These are phyloP conservation scores for Acanthurus tractus DNA, from an alignment of 2,797 vertebrate species.

Conservation along the genomic window DNA sequence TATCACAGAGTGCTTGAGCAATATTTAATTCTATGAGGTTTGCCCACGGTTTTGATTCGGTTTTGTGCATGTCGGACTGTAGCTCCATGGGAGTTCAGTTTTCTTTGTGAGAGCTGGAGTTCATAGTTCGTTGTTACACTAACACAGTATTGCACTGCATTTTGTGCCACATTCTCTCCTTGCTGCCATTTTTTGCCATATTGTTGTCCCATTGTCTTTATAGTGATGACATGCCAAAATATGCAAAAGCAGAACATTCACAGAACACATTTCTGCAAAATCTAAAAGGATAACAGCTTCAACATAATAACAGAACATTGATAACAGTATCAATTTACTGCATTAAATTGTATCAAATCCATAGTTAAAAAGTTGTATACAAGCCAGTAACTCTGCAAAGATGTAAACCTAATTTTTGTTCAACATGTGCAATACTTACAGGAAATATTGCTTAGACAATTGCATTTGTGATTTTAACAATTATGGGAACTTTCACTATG, in stretches of 20 bases:
- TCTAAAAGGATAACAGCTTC: background rate
- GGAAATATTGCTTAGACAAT: background rate
- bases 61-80: background rate
- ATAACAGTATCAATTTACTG: no score
- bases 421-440: background rate
- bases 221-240: background rate
- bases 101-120: background rate
- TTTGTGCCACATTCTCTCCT: background rate
- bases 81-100: background rate
- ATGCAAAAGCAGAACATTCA: background rate
- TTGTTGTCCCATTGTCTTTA: background rate
- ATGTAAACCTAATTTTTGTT: no score
- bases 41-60: background rate
- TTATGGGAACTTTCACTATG: background rate
- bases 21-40: constrained; percentile 1
- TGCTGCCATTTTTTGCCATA: background rate
- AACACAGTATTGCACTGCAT: no score
- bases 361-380: background rate
- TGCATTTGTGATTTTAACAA: background rate
- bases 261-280: background rate
- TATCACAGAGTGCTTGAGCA: background rate
- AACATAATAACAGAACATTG: no score
- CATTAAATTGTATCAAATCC: no score
- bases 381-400: no score
- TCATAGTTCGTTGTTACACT: background rate